Conservation (phyloP, 2,888 invertebrate species). For the Odontocolon sp. region DNA sequence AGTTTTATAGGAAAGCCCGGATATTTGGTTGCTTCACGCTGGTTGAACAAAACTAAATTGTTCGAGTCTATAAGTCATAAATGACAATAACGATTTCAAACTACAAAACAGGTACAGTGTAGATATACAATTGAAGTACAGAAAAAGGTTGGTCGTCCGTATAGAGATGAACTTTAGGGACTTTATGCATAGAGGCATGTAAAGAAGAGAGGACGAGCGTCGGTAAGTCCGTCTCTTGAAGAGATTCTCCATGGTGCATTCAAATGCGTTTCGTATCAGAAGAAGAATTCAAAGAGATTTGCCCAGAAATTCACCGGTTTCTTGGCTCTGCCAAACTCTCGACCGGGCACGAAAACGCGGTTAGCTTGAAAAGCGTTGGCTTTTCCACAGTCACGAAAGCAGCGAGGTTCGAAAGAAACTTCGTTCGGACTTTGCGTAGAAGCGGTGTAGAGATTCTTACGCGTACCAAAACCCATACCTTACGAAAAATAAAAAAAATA, state of each 20-base stretch:
- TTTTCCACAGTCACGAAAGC: not conserved
- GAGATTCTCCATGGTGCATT: constrained; percentile 7
- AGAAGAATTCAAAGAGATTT: constrained; percentile 8
- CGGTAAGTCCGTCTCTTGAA: not conserved
- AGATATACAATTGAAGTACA: too few relatives aligned
- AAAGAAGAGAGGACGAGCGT: not conserved
- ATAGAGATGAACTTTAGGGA: not conserved
- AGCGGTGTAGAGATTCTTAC: not conserved
- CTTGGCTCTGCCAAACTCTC: not conserved
- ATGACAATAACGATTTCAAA: not conserved
- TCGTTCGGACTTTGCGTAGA: not conserved
- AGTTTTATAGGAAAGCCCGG: constrained; percentile 7
- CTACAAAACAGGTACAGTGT: too few relatives aligned
- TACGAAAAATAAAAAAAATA: not conserved
- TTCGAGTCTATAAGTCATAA: not conserved
- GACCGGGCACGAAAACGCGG: too few relatives aligned
- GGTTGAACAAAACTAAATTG: not conserved
- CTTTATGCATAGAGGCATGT: not conserved
- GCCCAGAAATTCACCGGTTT: not conserved
- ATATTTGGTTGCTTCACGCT: not conserved
- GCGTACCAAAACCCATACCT: not conserved
- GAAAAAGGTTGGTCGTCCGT: too few relatives aligned
- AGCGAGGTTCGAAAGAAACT: not conserved
- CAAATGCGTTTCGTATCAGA: constrained; percentile 11
- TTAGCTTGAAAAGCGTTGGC: too few relatives aligned